These are phyloP conservation scores for Apeltes quadracus DNA, from an alignment of 2,113 vertebrate genomes.

Conservation along the genomic window DNA sequence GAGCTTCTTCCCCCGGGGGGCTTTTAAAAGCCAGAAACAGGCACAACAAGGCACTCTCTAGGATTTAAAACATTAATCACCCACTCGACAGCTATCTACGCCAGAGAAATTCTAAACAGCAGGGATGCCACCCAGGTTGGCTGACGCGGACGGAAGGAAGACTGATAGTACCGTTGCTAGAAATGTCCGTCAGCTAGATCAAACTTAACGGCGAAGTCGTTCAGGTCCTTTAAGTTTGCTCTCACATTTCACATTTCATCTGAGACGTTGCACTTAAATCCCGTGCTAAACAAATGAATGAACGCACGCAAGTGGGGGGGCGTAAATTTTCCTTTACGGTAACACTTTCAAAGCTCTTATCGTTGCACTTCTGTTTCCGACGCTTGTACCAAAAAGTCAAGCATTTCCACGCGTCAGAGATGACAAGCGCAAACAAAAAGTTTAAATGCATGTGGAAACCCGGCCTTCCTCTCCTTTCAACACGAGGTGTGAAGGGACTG, in stretches of 20 bases:
- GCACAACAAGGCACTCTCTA: constrained; percentile 46
- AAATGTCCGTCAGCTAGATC: constrained; percentile 19
- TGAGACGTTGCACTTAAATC: background rate
- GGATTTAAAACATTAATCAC: constrained; percentile 68
- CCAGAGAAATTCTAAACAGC: constrained; percentile 61
- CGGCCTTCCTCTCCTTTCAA: constrained; percentile 56
- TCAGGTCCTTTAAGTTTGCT: background rate
- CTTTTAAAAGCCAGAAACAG: constrained; percentile 63
- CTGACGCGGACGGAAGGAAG: constrained; percentile 13
- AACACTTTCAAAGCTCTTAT: constrained; percentile 63
- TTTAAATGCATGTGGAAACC: constrained; percentile 37
- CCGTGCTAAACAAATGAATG: background rate
- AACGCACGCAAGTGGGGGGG: constrained; percentile 40
- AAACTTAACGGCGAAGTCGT: background rate
- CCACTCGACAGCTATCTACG: constrained; percentile 61
- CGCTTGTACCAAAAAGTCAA: constrained; percentile 48
- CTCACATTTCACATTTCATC: background rate
- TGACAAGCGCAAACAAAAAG: constrained; percentile 39
- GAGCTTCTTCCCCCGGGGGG: constrained; percentile 29
- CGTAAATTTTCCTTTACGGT: constrained; percentile 51
- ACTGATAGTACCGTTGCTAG: constrained; percentile 13
- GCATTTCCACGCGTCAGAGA: constrained; percentile 34
- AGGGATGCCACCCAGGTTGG: constrained; percentile 64
- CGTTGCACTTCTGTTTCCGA: constrained; percentile 37
- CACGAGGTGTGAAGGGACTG: constrained; percentile 30